phyloP scores from a whole-genome alignment of 2,797 vertebrate species.

The Lithobates sylvaticus region DNA sequence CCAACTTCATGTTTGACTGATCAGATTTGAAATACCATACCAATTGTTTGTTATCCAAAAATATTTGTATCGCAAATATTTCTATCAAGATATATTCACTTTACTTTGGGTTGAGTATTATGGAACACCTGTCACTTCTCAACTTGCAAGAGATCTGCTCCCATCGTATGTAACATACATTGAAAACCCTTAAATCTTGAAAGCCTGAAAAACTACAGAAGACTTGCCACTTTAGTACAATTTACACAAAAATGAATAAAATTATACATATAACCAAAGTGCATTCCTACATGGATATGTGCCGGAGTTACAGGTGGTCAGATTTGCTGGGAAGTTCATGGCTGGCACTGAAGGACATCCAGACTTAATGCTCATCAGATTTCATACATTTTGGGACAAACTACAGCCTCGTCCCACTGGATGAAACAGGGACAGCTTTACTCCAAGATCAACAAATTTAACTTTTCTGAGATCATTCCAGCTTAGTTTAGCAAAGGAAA shows the following conservation, averaged over 20 bases:
- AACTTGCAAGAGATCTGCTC: too few relatives aligned
- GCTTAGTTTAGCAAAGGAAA: conserved; percentile 71
- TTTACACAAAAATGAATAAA: background rate
- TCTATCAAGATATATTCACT: too few relatives aligned
- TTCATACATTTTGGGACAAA: conserved; percentile 75
- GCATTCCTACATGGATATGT: background rate
- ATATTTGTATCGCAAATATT: too few relatives aligned
- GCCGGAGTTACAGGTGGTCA: conserved; percentile 41
- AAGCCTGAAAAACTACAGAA: too few relatives aligned
- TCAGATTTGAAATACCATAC: too few relatives aligned
- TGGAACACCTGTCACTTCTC: too few relatives aligned
- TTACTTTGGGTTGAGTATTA: too few relatives aligned
- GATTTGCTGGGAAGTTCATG: conserved; percentile 62
- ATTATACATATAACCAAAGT: background rate
- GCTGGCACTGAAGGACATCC: conserved; percentile 72
- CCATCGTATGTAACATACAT: too few relatives aligned
- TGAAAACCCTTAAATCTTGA: too few relatives aligned
- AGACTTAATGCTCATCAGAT: conserved; percentile 75
- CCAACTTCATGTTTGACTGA: too few relatives aligned
- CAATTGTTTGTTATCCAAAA: too few relatives aligned
- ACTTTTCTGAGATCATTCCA: conserved; percentile 73
- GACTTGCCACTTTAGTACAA: too few relatives aligned
- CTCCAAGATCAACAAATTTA: conserved; percentile 77
- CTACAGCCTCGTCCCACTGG: conserved; percentile 71
- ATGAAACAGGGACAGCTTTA: conserved; percentile 68